Evolutionary conservation across 2,888 invertebrate genomes (phyloP).

Genomic region (Melitaea athalia): DNA sequence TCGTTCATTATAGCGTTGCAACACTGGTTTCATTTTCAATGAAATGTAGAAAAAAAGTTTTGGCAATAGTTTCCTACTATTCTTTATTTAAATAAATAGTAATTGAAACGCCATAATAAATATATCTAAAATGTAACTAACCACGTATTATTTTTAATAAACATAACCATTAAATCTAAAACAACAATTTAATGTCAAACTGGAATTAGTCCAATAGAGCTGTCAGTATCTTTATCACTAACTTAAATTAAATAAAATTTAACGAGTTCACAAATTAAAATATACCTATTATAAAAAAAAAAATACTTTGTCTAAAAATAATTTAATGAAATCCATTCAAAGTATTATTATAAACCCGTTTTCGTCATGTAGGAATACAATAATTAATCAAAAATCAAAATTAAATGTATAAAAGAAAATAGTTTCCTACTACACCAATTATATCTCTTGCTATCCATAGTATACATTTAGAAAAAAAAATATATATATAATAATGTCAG

Average conservation of each 20-base stretch:
- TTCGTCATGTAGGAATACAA: neutral
- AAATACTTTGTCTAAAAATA: neutral
- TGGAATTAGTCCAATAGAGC: neutral
- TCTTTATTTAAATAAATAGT: slow-evolving; percentile 5
- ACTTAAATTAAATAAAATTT: neutral
- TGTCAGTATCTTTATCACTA: neutral
- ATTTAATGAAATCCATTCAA: neutral
- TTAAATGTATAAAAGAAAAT: neutral
- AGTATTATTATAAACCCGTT: slow-evolving; percentile 3
- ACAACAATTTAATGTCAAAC: neutral
- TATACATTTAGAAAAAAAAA: neutral
- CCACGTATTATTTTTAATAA: neutral
- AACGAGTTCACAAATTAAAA: neutral
- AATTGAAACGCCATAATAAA: slow-evolving; percentile 19
- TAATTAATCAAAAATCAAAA: neutral
- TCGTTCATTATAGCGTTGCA: slow-evolving; percentile 17
- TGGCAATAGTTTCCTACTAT: neutral
- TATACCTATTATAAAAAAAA: neutral
- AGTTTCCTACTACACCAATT: slow-evolving; percentile 2
- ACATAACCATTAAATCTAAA: slow-evolving; percentile 8
- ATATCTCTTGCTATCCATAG: neutral
- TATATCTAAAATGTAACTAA: slow-evolving; percentile 4
- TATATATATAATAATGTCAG: neutral
- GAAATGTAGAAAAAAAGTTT: neutral
- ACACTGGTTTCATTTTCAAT: neutral